Conservation (phyloP, 2,113 vertebrate species). For the Progne subis region DNA sequence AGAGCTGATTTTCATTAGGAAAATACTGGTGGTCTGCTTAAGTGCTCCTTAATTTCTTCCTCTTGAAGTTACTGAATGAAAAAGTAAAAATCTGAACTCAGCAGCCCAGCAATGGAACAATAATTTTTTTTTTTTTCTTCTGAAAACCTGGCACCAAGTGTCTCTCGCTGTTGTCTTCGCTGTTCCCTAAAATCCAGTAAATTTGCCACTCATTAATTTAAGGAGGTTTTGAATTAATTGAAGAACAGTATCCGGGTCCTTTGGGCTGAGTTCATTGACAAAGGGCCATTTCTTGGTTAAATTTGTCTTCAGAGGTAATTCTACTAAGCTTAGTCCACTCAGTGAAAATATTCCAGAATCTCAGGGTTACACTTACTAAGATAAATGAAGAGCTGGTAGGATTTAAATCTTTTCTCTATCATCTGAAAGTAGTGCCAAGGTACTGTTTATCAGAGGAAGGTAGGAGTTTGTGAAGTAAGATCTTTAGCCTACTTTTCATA, state of each 20-base stretch:
- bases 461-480: background rate
- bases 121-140: background rate
- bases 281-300: background rate
- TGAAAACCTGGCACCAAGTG: background rate
- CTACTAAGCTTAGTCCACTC: rapidly evolving
- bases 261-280: background rate
- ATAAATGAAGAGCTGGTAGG: background rate
- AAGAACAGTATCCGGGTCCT: background rate
- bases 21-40: background rate
- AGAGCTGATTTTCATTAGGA: constrained; percentile 9
- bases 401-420: background rate
- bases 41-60: background rate
- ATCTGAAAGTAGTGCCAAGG: background rate
- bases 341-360: background rate
- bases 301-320: background rate
- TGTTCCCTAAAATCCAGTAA: background rate
- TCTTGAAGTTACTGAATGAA: background rate
- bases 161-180: background rate
- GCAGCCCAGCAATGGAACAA: background rate
- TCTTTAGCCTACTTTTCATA: background rate
- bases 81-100: background rate
- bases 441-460: background rate
- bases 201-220: background rate
- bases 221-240: background rate
- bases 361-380: rapidly evolving